Base-by-base conservation (phyloP, 2,888 invertebrate genomes). In the Prionchulus punctatus region DNA sequence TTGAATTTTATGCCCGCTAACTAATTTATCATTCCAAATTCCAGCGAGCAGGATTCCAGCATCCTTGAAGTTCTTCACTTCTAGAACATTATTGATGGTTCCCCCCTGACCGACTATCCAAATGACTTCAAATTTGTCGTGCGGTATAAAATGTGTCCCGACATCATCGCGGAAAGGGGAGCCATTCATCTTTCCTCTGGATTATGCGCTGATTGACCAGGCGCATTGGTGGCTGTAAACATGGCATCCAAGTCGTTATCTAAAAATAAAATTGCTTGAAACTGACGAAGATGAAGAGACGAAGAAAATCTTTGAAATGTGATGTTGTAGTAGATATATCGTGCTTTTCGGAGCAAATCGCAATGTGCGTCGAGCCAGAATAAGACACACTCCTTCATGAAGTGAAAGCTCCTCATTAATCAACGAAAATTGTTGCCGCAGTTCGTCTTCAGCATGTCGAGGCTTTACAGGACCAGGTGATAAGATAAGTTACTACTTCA, bases 1-100 rank as follows among this genome's bases (percentile, higher is more conserved):
- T 36, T 36, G 7, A 12, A 36, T 18, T 36, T 7, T 7, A 36
- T 36, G 36, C 12, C 59, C 49, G 52, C 18, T 18, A 36, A 36
- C 18, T 36, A 12, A 7, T 36, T 18, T 7, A 7, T 36, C 36
- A 12, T 47, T 62, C 69, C 71, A 72, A 43, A 71, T 60, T 59
- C 70, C 61, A 30, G 67, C 65, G 28, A 73, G 58, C 21, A 61
- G 61, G 50, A 68, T 59, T 18, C 69, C 70, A 42, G 68, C 70
- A 52, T 60, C 58, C 47, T 61, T 57, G 60, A 73, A 73, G 59
- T 72, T 70, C 51, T 60, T 87, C 88, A 72, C 70, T 84, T 51
- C 82, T 82, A 58, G 78, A 81, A 66, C 78, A 79, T 55, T 23
- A 56, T 72, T 67, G 43, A 66, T 45, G 56, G 67, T 70, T 56